phyloP scores from a whole-genome alignment of 2,797 vertebrate species.

The Miichthys miiuy region DNA sequence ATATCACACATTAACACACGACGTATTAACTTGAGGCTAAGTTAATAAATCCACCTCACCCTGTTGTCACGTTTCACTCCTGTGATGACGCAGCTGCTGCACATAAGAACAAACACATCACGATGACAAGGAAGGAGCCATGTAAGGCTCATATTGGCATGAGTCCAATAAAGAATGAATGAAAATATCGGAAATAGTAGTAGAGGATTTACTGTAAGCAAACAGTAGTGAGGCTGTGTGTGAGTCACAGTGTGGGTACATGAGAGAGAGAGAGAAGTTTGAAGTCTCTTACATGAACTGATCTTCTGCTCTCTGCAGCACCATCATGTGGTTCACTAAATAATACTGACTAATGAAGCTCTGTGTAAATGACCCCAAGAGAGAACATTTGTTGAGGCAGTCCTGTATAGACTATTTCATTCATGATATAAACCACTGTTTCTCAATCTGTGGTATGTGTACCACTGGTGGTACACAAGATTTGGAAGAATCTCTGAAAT shows the following conservation, averaged over 20 bases:
- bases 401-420: not conserved
- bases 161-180: not conserved
- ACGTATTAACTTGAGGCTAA: not conserved
- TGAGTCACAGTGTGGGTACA: constrained; percentile 6
- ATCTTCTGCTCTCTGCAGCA: constrained; percentile 16
- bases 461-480: no score
- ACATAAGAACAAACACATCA: not conserved
- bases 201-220: not conserved
- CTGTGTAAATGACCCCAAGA: not conserved
- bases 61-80: constrained; percentile 3
- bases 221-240: not conserved
- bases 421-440: not conserved
- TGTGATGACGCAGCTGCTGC: not conserved
- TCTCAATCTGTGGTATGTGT: no score
- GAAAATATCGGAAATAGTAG: not conserved
- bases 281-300: not conserved
- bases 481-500: no score
- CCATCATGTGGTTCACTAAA: constrained; percentile 48
- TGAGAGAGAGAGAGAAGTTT: not conserved
- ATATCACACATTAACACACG: not conserved
- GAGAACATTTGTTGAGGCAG: not conserved
- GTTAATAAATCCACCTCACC: not conserved
- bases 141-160: not conserved
- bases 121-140: not conserved
- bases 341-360: not conserved